Evolutionary conservation across 2,888 invertebrate species (phyloP), one percentile per base, ranked within the genome.

Genomic region (Tridacna gigas): DNA sequence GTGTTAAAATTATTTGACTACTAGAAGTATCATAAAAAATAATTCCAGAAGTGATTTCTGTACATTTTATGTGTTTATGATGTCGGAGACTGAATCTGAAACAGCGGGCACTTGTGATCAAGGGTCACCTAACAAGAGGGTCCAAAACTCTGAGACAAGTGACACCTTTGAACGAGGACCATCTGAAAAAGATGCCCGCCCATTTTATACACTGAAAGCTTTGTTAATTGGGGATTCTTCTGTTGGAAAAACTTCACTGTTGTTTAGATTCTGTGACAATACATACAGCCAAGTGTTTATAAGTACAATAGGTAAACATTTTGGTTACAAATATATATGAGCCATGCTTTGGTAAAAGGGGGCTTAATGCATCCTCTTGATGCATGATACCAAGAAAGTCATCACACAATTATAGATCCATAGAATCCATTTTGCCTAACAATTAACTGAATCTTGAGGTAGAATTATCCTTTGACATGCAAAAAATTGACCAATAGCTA

Each of bases 231-330:
- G 86, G 9, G 83, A 86, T 25, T 67, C 80, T 2, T 22, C 76
- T 18, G 83, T 83, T 5, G 86, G 86, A 13, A 86, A 86, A 65
- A 81, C 80, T 0, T 80, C 79, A 12, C n/a, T 86, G 12, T 74
- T 86, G 73, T 83, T 78, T 47, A 74, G 83, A 20, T 86, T 67
- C 74, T 76, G 73, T 28, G 86, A 86, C 37, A 82, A 83, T 26
- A 83, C 79, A 13, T 86, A 66, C 51, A 81, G 79, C 67, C 76
- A 65, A 9, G 78, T 81, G 22, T 86, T 80, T 47, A 80, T 83
- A 0, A 79, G 79, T 51, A 83, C 86, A 9, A 80, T 86, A 71
- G 86, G 86, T 86, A 81, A 5, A 37, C 2, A 37, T 2, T 37
- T 37, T 37, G 37, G 37, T 2, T 37, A 37, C 7, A 37, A 4